Conservation (phyloP, 1,140 invertebrate species). For the Cryptotermes secundus region DNA sequence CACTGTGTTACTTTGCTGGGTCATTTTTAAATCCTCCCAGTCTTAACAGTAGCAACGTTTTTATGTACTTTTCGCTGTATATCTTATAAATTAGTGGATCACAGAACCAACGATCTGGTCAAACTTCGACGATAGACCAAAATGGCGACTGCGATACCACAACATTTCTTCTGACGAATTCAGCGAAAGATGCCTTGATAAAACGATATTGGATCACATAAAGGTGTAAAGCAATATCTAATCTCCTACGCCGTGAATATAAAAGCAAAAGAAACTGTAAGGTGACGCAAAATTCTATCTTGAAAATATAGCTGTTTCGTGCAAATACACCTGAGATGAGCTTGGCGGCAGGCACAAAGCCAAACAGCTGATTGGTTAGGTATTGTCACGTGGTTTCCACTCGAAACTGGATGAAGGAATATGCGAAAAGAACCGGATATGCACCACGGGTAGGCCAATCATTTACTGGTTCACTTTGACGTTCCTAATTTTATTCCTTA, state of each 20-base stretch:
- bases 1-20: conserved; percentile 60
- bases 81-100: conserved; percentile 29
- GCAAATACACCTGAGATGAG: conserved; percentile 53
- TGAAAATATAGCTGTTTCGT: conserved; percentile 52
- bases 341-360: conserved; percentile 62
- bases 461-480: conserved; percentile 21
- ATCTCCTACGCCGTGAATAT: neutral
- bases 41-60: neutral
- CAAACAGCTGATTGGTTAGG: conserved; percentile 56
- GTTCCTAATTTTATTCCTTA: conserved; percentile 35
- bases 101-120: conserved; percentile 37
- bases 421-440: conserved; percentile 32
- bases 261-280: conserved; percentile 23
- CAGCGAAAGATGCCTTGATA: neutral
- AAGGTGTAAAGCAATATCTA: conserved; percentile 24
- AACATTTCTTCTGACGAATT: conserved; percentile 48
- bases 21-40: conserved; percentile 48
- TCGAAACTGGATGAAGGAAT: conserved; percentile 29
- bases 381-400: conserved; percentile 48
- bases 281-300: conserved; percentile 20
- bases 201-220: neutral
- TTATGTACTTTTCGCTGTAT: neutral
- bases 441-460: neutral
- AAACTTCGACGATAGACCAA: conserved; percentile 50
- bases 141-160: conserved; percentile 57